A percentile compares a stretch with the other conserved stretches of the same genome.
Conservation (phyloP, 2,113 vertebrate genomes). For the Cromileptes altivelis region DNA sequence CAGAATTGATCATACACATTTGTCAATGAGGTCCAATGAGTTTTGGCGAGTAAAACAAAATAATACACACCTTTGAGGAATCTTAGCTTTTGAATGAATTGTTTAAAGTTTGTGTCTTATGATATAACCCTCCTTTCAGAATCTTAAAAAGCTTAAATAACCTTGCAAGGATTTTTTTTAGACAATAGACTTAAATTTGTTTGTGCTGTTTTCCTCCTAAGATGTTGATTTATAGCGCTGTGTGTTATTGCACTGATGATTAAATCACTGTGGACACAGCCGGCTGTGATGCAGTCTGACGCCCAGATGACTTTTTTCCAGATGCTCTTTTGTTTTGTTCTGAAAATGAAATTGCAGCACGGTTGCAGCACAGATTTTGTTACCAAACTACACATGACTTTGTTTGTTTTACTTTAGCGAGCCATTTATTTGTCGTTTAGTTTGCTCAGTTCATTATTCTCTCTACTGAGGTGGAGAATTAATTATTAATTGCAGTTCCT, state of each 20-base stretch:
- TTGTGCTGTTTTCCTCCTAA: background rate
- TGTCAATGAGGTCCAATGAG: too few species aligned
- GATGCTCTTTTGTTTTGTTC: background rate
- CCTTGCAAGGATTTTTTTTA: background rate
- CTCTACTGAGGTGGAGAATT: background rate
- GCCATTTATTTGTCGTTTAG: slow-evolving; percentile 1
- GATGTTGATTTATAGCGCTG: background rate
- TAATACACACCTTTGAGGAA: background rate
- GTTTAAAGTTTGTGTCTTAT: background rate
- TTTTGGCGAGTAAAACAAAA: background rate
- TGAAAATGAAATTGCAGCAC: background rate
- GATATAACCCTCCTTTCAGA: background rate
- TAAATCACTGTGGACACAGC: background rate
- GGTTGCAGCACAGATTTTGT: background rate
- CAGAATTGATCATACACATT: too few species aligned
- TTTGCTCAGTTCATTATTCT: background rate
- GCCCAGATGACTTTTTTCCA: background rate
- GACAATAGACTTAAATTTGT: background rate
- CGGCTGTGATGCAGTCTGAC: background rate
- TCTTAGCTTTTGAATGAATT: too few species aligned
- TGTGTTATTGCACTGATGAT: background rate
- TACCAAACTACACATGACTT: slow-evolving; percentile 3
- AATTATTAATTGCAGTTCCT: background rate
- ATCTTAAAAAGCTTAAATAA: slow-evolving; percentile 1
- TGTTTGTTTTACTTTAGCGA: background rate